Evolutionary conservation across 92 coral and sea anemone species (phyloP).

Genomic region (Porites cylindrica): DNA sequence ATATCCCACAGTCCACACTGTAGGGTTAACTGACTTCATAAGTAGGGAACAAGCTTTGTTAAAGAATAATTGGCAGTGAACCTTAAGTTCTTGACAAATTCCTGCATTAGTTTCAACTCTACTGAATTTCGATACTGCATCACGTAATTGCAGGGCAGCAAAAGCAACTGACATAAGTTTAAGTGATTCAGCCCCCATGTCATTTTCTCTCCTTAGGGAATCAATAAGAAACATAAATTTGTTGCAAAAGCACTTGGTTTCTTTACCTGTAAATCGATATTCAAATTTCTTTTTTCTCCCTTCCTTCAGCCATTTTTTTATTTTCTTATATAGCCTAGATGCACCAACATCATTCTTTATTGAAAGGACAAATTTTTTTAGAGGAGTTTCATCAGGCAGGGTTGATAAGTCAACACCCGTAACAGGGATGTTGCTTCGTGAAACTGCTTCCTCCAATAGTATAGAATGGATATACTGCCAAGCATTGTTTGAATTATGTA

Average conservation of each 20-base stretch:
- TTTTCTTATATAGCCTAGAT: slow-evolving; percentile 60
- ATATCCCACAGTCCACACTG: slow-evolving; percentile 79
- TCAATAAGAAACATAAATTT: slow-evolving; percentile 67
- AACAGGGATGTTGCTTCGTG: no score
- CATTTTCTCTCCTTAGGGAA: slow-evolving; percentile 53
- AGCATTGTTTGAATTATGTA: no score
- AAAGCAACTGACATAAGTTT: slow-evolving; percentile 59
- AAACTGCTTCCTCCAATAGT: no score
- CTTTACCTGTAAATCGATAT: slow-evolving; percentile 82
- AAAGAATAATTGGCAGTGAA: slow-evolving; percentile 58
- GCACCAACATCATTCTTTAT: no score
- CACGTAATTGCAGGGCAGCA: slow-evolving; percentile 65
- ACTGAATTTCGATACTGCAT: slow-evolving; percentile 67
- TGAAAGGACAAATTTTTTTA: no score
- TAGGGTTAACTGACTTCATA: slow-evolving; percentile 62
- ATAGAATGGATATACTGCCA: no score
- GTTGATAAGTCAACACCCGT: no score
- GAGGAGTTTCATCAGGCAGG: no score
- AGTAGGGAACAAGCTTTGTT: slow-evolving; percentile 63
- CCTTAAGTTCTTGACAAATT: slow-evolving; percentile 50
- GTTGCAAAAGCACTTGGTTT: slow-evolving; percentile 72
- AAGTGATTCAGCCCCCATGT: slow-evolving; percentile 44
- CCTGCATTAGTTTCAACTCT: slow-evolving; percentile 51
- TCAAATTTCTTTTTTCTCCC: slow-evolving; percentile 66
- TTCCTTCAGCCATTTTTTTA: slow-evolving; percentile 69